Conservation (phyloP, 2,888 invertebrate species). For the Agriotes lineatus region DNA sequence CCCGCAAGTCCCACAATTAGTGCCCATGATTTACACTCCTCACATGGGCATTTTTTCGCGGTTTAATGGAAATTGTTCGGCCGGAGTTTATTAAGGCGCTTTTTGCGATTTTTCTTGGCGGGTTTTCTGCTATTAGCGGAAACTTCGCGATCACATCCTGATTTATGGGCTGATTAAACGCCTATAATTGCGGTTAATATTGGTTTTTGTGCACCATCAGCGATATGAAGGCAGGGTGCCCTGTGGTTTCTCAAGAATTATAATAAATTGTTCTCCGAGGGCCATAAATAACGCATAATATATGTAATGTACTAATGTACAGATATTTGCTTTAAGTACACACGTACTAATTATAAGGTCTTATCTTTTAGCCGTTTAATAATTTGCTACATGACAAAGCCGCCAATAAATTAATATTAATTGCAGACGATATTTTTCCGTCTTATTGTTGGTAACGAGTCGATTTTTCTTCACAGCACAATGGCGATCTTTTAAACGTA, state of each 20-base stretch:
- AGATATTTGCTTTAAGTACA: slow-evolving; percentile 60
- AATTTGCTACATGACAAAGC: slow-evolving; percentile 16
- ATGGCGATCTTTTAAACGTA: no score
- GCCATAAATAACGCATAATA: slow-evolving; percentile 24
- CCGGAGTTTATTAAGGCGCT: not conserved
- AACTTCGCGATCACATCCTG: not conserved
- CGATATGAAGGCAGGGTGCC: slow-evolving; percentile 16
- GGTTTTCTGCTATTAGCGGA: not conserved
- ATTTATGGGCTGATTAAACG: slow-evolving; percentile 12
- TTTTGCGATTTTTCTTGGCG: not conserved
- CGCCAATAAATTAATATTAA: slow-evolving; percentile 53
- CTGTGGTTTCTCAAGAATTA: slow-evolving; percentile 19
- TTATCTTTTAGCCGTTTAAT: slow-evolving; percentile 20
- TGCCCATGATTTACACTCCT: slow-evolving; percentile 1
- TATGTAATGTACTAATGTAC: slow-evolving; percentile 44
- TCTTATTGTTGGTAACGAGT: slow-evolving; percentile 7
- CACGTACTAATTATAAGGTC: slow-evolving; percentile 57
- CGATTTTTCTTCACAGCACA: no score
- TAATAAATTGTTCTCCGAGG: slow-evolving; percentile 20
- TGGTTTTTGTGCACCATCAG: not conserved
- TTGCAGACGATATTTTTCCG: slow-evolving; percentile 3
- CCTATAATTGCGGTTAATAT: slow-evolving; percentile 11
- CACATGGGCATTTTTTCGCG: not conserved
- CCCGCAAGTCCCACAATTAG: slow-evolving; percentile 11
- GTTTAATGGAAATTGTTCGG: not conserved